A percentile compares a stretch with the other conserved stretches of the same genome.
phyloP scores from a whole-genome alignment of 1,140 invertebrate species.

The Bemisia tabaci region DNA sequence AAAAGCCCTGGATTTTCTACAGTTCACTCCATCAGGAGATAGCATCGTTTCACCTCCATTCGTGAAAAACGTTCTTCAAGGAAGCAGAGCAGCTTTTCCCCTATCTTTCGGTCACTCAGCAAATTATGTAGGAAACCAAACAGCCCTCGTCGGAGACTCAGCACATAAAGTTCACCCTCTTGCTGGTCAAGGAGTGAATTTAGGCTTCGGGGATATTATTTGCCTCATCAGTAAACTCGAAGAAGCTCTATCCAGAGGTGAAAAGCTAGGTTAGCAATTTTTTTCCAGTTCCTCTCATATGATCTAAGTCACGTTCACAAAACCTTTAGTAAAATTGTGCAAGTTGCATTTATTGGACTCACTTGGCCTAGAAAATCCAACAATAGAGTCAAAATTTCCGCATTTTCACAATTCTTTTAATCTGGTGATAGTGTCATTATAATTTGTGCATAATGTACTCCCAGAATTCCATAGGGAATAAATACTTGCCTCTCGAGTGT shows the following conservation, averaged over 20 bases:
- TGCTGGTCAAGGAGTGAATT: slow-evolving; percentile 93
- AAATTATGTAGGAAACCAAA: slow-evolving; percentile 58
- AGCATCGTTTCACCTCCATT: slow-evolving; percentile 38
- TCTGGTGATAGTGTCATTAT: too few species aligned
- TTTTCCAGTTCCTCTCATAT: slow-evolving; percentile 8
- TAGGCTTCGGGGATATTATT: slow-evolving; percentile 87
- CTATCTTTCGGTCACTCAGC: slow-evolving; percentile 79
- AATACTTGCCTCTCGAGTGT: too few species aligned
- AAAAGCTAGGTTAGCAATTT: slow-evolving; percentile 44
- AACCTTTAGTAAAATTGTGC: not conserved
- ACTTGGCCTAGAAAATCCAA: too few species aligned
- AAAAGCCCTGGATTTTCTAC: not conserved
- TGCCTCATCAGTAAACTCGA: slow-evolving; percentile 53
- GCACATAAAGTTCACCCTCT: slow-evolving; percentile 92
- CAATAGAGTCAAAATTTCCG: too few species aligned
- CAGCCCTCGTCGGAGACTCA: slow-evolving; percentile 82
- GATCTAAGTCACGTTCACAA: slow-evolving; percentile 6
- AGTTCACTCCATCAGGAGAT: not conserved
- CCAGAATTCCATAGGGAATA: too few species aligned
- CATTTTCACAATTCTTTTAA: too few species aligned
- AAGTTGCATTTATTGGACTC: not conserved
- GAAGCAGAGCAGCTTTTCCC: slow-evolving; percentile 76
- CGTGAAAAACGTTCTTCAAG: slow-evolving; percentile 43
- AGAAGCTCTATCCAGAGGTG: slow-evolving; percentile 55
- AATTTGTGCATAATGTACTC: too few species aligned